These are phyloP conservation scores for Blastomussa wellsi DNA, from an alignment of 92 coral and sea anemone genomes.

Conservation along the genomic window DNA sequence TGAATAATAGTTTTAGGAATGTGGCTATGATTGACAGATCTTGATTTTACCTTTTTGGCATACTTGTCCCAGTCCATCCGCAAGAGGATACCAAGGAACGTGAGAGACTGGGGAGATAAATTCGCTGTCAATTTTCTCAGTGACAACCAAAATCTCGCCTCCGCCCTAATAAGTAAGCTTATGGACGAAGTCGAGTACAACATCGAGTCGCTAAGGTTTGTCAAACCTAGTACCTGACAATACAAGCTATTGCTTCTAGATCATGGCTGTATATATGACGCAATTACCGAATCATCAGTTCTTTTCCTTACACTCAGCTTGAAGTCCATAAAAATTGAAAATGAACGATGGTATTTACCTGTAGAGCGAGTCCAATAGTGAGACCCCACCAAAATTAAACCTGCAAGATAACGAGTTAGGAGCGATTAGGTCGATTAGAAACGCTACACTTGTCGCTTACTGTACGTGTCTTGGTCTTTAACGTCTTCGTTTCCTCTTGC, in stretches of 20 bases:
- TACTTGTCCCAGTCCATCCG: constrained; percentile 23
- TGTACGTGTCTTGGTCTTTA: too few species aligned
- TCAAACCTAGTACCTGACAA: too few species aligned
- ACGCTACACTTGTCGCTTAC: too few species aligned
- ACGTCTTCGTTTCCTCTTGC: too few species aligned
- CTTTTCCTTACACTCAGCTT: neutral
- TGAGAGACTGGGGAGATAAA: neutral
- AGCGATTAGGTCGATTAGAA: too few species aligned
- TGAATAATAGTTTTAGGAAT: neutral
- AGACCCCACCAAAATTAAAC: constrained; percentile 45
- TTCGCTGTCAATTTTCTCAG: neutral
- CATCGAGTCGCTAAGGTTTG: too few species aligned
- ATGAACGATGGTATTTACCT: constrained; percentile 18
- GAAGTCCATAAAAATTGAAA: too few species aligned
- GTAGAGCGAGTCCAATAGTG: constrained; percentile 5
- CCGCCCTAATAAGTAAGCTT: neutral
- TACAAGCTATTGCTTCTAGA: too few species aligned
- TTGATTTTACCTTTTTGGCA: constrained; percentile 1
- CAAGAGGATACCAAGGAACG: neutral
- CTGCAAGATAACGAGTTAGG: neutral
- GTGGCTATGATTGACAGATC: neutral
- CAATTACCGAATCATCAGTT: neutral
- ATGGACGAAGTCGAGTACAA: neutral
- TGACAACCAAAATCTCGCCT: neutral
- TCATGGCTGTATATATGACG: neutral